Evolutionary conservation across 2,888 invertebrate genomes (phyloP), one percentile per base, ranked within the genome.

Genomic region (Melanostoma scalare): DNA sequence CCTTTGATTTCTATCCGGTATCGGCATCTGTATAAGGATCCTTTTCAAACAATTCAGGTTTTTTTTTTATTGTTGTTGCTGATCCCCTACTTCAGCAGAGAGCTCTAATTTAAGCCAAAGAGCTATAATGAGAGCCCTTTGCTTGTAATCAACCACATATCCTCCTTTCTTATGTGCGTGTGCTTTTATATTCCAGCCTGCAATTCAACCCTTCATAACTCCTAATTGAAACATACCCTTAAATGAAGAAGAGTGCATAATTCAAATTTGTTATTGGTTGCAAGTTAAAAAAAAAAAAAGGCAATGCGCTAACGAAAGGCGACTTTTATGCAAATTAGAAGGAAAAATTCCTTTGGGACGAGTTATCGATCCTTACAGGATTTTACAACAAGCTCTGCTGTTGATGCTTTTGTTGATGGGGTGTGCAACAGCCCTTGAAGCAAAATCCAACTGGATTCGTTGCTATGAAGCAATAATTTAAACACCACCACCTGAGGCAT

Each of bases 1-100:
- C 58, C 73, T 82, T 78, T 82, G 82, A 82, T 82, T 82, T 78
- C 40, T 78, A 82, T 82, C 77, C 78, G 82, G 77, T 78, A 82
- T 77, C 73, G 78, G 78, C 73, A 78, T 74, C 40, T 52, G 20
- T 20, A 50, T 56, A 72, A 69, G 73, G 73, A 78, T 82, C 78
- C 78, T 73, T 69, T 58, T 46, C 65, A 78, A 80, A 80, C 44
- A 73, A 20, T 20, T 20, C 20, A 20, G 20, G 1, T 35, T 38
- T 46, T 63, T 55, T 68, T 38, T 67, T 52, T 20, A 6, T 31
- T 35, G 38, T 50, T 31, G 33, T 35, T 55, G 35, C 50, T 10
- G 42, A 35, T 46, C 61, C 63, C 56, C 56, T 44, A 46, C 33
- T 72, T 55, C 5, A 50, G 40, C 9, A 63, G 56, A 82, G 72